Conservation (phyloP, 2,797 vertebrate genomes). For the Acanthurus lineatus region DNA sequence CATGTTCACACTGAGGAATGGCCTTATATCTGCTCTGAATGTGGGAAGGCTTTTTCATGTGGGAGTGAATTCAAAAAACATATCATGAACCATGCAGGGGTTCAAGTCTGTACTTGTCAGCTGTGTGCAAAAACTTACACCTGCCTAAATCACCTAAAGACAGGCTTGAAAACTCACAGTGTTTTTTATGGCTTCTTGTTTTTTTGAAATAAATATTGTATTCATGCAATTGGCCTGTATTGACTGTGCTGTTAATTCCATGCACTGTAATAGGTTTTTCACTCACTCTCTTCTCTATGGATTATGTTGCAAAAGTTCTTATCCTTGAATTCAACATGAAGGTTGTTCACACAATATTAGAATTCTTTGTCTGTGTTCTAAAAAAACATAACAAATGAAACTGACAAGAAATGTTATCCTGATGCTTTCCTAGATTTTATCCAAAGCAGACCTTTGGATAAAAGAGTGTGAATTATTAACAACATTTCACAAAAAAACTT, state of each 20-base stretch:
- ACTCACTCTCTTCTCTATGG: not conserved
- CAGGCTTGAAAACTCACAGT: slow-evolving; percentile 68
- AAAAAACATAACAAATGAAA: not conserved
- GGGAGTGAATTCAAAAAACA: slow-evolving; percentile 66
- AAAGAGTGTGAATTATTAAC: too few species aligned
- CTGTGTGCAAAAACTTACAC: slow-evolving; percentile 69
- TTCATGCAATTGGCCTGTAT: not conserved
- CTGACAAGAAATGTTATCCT: not conserved
- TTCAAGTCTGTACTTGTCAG: slow-evolving; percentile 64
- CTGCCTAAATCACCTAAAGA: slow-evolving; percentile 68
- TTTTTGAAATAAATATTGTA: not conserved
- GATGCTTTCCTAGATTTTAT: not conserved
- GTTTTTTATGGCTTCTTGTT: not conserved
- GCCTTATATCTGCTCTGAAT: slow-evolving; percentile 59
- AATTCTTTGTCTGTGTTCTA: not conserved
- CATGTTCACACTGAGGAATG: slow-evolving; percentile 69
- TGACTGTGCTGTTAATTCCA: not conserved
- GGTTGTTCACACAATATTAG: not conserved
- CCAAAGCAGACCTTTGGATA: not conserved
- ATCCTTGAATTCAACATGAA: not conserved
- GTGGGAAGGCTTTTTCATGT: slow-evolving; percentile 68
- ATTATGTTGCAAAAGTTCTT: not conserved
- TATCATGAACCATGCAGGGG: slow-evolving; percentile 60
- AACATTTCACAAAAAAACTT: too few species aligned
- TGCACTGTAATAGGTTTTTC: not conserved